phyloP scores from a whole-genome alignment of 2,888 invertebrate species.

The Amphipyra berbera region DNA sequence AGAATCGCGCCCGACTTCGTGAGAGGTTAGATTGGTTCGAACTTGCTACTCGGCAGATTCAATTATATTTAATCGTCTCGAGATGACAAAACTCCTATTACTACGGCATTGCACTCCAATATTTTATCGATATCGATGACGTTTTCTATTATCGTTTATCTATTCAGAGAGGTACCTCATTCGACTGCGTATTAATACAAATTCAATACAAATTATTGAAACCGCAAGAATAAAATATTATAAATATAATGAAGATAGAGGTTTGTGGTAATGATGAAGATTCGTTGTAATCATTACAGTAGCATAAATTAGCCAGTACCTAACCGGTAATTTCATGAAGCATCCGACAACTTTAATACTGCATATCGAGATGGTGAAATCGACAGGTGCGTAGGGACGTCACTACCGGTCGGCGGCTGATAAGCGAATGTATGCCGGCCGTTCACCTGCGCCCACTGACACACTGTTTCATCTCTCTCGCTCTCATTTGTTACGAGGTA shows the following conservation, averaged over 20 bases:
- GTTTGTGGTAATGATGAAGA: constrained; percentile 20
- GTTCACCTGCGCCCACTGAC: constrained; percentile 87
- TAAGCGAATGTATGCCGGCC: constrained; percentile 88
- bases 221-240: constrained; percentile 14
- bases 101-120: constrained; percentile 55
- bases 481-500: constrained; percentile 54
- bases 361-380: constrained; percentile 65
- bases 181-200: constrained; percentile 51
- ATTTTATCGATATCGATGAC: constrained; percentile 66
- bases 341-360: constrained; percentile 47
- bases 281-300: constrained; percentile 11
- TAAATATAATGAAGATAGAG: constrained; percentile 11
- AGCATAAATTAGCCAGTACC: constrained; percentile 46
- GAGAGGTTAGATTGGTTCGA: constrained; percentile 79
- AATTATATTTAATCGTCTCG: constrained; percentile 78
- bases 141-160: constrained; percentile 64
- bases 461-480: constrained; percentile 76
- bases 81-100: constrained; percentile 77
- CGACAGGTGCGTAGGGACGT: constrained; percentile 80
- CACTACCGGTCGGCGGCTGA: constrained; percentile 83
- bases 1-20: constrained; percentile 72
- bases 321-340: constrained; percentile 53
- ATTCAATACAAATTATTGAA: constrained; percentile 33
- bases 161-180: constrained; percentile 52
- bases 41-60: constrained; percentile 75